Evolutionary conservation across 37 sponge, comb jelly and placozoan species (phyloP).

Genomic region (Ianthella basta): DNA sequence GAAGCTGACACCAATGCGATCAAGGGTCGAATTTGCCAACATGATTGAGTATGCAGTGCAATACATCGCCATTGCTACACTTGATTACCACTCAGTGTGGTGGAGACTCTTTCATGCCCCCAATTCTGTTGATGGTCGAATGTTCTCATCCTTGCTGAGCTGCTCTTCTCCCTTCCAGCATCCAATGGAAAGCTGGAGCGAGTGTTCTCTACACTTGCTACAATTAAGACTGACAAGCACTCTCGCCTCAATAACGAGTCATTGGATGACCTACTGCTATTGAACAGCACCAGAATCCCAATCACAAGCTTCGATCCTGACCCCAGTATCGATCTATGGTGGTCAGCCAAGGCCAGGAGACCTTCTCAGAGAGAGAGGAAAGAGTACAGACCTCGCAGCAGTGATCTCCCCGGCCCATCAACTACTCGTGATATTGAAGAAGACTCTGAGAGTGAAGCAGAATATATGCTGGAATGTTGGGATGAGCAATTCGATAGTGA

Average conservation of each 20-base stretch:
- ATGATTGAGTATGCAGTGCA: slow-evolving; percentile 56
- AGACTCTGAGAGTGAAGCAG: slow-evolving; percentile 18
- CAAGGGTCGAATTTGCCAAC: slow-evolving; percentile 37
- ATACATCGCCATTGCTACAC: slow-evolving; percentile 45
- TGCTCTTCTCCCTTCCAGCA: slow-evolving; percentile 55
- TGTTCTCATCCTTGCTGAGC: slow-evolving; percentile 39
- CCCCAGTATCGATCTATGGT: slow-evolving; percentile 55
- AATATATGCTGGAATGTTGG: slow-evolving; percentile 48
- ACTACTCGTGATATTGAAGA: not conserved
- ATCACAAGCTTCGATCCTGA: slow-evolving; percentile 41
- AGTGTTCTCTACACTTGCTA: slow-evolving; percentile 35
- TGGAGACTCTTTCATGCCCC: slow-evolving; percentile 69
- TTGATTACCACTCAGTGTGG: slow-evolving; percentile 61
- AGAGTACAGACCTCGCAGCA: slow-evolving; percentile 5
- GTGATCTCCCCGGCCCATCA: not conserved
- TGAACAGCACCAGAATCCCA: slow-evolving; percentile 29
- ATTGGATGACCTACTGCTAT: slow-evolving; percentile 35
- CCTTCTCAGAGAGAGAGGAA: slow-evolving; percentile 34
- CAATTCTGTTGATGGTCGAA: slow-evolving; percentile 51
- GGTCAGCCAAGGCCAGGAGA: slow-evolving; percentile 51
- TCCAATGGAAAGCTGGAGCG: slow-evolving; percentile 66
- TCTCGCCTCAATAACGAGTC: slow-evolving; percentile 13
- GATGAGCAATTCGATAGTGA: slow-evolving; percentile 31
- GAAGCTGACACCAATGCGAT: slow-evolving; percentile 41
- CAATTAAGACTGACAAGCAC: slow-evolving; percentile 44